Percentiles rank a stretch among this genome's conserved stretches.
These are phyloP conservation scores for Pelobates cultripes DNA, from an alignment of 2,797 vertebrate species.

Conservation along the genomic window DNA sequence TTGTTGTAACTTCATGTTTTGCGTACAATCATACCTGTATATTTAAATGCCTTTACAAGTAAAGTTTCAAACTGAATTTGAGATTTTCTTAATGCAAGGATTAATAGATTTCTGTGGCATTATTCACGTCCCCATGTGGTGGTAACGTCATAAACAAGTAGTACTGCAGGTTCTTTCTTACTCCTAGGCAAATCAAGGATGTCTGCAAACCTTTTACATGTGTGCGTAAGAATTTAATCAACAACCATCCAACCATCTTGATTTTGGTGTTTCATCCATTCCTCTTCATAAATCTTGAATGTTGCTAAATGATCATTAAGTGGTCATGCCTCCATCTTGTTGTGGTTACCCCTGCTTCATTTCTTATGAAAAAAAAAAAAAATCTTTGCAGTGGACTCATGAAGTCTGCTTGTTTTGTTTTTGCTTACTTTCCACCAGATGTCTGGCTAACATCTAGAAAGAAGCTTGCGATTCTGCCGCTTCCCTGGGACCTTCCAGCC, in stretches of 20 bases:
- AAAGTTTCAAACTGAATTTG: too few species aligned
- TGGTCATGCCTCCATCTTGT: background rate
- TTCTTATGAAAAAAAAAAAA: background rate
- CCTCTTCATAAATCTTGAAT: background rate
- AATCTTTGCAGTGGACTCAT: background rate
- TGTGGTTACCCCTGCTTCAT: background rate
- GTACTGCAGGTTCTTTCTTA: too few species aligned
- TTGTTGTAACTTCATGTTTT: too few species aligned
- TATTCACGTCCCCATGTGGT: too few species aligned
- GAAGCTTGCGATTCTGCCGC: background rate
- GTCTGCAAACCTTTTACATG: too few species aligned
- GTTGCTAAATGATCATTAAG: background rate
- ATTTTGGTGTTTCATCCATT: background rate
- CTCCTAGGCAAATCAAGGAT: too few species aligned
- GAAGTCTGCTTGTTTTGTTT: background rate
- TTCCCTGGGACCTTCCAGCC: background rate
- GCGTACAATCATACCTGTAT: too few species aligned
- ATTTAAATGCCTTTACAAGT: too few species aligned
- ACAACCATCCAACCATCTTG: background rate
- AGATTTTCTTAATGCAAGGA: too few species aligned
- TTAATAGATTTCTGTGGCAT: too few species aligned
- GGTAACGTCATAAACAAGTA: too few species aligned
- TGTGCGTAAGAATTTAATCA: too few species aligned
- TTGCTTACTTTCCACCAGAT: slow-evolving; percentile 32
- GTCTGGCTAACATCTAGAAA: slow-evolving; percentile 26